Conservation (phyloP, 2,797 vertebrate species). For the Brachymystax lenok region DNA sequence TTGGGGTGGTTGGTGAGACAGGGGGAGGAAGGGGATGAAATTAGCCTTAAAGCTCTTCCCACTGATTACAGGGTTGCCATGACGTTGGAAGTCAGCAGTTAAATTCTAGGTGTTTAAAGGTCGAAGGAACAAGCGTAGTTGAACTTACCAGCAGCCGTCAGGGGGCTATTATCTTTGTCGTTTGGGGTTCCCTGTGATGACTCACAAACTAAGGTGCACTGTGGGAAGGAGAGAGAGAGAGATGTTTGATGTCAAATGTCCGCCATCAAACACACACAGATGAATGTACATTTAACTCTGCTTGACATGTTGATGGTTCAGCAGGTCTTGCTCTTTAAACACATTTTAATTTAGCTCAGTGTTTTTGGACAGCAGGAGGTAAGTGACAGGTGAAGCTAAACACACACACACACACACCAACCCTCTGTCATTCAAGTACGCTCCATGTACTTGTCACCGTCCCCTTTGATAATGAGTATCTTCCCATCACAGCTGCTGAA, state of each 20-base stretch:
- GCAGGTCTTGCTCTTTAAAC: neutral
- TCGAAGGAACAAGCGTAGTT: neutral
- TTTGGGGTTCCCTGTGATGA: slow-evolving; percentile 75
- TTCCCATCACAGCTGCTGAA: slow-evolving; percentile 11
- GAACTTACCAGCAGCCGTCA: slow-evolving; percentile 86
- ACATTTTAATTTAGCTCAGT: neutral
- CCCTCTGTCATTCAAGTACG: neutral
- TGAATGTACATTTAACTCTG: neutral
- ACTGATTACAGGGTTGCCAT: neutral
- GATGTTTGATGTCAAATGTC: neutral
- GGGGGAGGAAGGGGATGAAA: neutral
- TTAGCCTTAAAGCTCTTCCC: neutral
- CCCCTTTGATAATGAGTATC: neutral
- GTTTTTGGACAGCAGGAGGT: neutral
- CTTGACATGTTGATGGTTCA: neutral
- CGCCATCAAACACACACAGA: neutral
- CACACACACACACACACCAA: neutral
- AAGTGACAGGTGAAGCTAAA: neutral
- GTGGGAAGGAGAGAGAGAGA: slow-evolving; percentile 45
- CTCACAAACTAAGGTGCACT: slow-evolving; percentile 90
- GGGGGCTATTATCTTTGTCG: slow-evolving; percentile 81
- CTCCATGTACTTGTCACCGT: neutral
- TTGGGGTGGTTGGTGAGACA: neutral
- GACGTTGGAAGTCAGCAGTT: neutral
- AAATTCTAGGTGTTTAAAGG: slow-evolving; percentile 26